Conservation (phyloP, 2,888 invertebrate genomes). For the Smittia sp. region DNA sequence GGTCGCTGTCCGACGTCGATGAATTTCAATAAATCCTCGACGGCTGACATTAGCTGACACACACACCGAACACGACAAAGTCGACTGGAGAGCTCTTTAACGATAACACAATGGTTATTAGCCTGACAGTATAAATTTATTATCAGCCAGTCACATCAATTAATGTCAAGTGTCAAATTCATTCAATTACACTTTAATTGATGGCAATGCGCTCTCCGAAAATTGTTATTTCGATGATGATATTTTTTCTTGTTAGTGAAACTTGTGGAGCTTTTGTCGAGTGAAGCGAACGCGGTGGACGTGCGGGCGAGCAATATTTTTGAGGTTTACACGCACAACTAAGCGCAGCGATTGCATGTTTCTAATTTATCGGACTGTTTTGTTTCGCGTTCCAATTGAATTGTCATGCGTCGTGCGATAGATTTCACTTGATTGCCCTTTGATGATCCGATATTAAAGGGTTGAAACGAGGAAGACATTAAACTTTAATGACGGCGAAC, state of each 20-base stretch:
- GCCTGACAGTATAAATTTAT: not conserved
- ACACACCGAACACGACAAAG: not conserved
- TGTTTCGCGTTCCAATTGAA: not conserved
- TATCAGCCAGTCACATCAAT: conserved; percentile 11
- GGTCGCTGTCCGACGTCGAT: not conserved
- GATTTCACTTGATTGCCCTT: conserved; percentile 4
- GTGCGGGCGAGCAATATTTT: not conserved
- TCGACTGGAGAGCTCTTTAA: not conserved
- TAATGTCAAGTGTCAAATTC: conserved; percentile 37
- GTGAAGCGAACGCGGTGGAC: not conserved
- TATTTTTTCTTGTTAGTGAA: not conserved
- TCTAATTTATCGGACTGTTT: not conserved
- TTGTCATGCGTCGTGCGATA: not conserved
- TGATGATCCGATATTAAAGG: not conserved
- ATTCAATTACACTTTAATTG: conserved; percentile 37
- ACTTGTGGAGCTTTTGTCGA: conserved; percentile 18
- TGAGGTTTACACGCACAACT: not conserved
- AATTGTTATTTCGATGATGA: not conserved
- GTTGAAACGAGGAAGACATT: not conserved
- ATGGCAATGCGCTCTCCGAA: not conserved
- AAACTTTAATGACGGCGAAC: not conserved
- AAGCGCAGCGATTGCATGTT: not conserved
- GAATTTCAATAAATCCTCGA: not conserved
- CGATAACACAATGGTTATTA: not conserved
- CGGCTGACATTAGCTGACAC: conserved; percentile 17